Conservation (phyloP, 2,888 invertebrate genomes). For the Portevinia maculata region DNA sequence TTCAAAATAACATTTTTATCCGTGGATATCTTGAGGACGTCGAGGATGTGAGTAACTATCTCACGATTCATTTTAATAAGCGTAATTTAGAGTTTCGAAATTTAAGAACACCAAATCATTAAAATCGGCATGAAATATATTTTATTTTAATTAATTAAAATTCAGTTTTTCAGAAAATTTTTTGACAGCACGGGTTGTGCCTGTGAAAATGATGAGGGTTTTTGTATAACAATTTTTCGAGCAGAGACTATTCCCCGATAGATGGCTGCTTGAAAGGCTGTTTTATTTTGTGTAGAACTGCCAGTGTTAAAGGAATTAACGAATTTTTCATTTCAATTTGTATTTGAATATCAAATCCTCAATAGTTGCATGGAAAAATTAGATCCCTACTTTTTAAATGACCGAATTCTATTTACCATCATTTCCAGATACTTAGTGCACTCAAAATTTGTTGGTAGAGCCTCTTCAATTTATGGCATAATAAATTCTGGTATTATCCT, state of each 20-base stretch:
- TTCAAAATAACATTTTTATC: slow-evolving; percentile 81
- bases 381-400: too few species aligned
- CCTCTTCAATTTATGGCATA: too few species aligned
- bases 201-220: slow-evolving; percentile 28
- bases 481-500: too few species aligned
- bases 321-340: slow-evolving; percentile 5
- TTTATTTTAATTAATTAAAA: slow-evolving; percentile 31
- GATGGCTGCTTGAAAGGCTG: slow-evolving; percentile 21
- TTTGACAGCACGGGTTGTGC: slow-evolving; percentile 21
- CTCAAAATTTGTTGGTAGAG: too few species aligned
- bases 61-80: slow-evolving; percentile 77
- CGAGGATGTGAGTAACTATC: slow-evolving; percentile 79
- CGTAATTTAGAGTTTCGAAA: background rate
- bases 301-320: slow-evolving; percentile 13
- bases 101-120: background rate
- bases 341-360: background rate
- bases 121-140: background rate
- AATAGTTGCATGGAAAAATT: too few species aligned
- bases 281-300: slow-evolving; percentile 6
- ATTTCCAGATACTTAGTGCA: too few species aligned
- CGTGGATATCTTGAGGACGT: slow-evolving; percentile 79
- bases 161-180: background rate
- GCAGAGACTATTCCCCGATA: slow-evolving; percentile 17
- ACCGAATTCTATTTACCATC: too few species aligned
- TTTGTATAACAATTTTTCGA: slow-evolving; percentile 46